Conservation (phyloP, 2,113 vertebrate species). For the Rhagologus leucostigma region DNA sequence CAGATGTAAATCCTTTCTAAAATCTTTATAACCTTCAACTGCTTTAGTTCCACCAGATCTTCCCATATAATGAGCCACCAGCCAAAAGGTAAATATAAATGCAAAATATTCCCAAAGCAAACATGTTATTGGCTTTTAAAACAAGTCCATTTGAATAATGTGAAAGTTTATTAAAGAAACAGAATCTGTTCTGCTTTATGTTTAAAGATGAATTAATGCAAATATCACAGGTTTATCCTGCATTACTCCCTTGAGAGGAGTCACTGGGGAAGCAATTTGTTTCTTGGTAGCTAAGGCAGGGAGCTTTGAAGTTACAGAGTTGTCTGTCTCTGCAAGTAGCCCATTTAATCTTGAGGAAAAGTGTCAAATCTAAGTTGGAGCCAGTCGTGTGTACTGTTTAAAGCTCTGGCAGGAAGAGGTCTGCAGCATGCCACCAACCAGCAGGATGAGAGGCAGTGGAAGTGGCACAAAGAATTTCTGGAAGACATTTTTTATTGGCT, state of each 20-base stretch:
- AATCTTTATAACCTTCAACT: slow-evolving; percentile 6
- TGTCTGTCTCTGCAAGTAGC: slow-evolving; percentile 16
- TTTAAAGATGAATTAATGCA: slow-evolving; percentile 60
- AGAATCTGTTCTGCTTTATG: slow-evolving; percentile 49
- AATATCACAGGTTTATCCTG: slow-evolving; percentile 59
- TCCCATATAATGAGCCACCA: not conserved
- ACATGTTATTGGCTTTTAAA: slow-evolving; percentile 47
- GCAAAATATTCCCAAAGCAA: slow-evolving; percentile 31
- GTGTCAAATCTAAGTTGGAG: slow-evolving; percentile 28
- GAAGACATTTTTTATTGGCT: not conserved
- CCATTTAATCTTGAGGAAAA: slow-evolving; percentile 20
- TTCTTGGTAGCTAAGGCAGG: slow-evolving; percentile 61
- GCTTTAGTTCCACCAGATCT: not conserved
- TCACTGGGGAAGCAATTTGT: slow-evolving; percentile 72
- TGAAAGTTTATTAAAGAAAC: slow-evolving; percentile 19
- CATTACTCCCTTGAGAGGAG: slow-evolving; percentile 31
- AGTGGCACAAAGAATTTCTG: not conserved
- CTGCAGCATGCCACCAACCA: not conserved
- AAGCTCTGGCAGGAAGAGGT: not conserved
- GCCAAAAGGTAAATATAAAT: slow-evolving; percentile 38
- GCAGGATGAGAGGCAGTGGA: not conserved
- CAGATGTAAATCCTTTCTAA: not conserved
- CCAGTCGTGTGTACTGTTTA: slow-evolving; percentile 13
- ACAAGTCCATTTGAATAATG: slow-evolving; percentile 50
- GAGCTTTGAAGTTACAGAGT: slow-evolving; percentile 62